Evolutionary conservation across 2,113 vertebrate genomes (phyloP), one percentile per base, ranked within the genome.

Genomic region (Xyliphius kryptos): DNA sequence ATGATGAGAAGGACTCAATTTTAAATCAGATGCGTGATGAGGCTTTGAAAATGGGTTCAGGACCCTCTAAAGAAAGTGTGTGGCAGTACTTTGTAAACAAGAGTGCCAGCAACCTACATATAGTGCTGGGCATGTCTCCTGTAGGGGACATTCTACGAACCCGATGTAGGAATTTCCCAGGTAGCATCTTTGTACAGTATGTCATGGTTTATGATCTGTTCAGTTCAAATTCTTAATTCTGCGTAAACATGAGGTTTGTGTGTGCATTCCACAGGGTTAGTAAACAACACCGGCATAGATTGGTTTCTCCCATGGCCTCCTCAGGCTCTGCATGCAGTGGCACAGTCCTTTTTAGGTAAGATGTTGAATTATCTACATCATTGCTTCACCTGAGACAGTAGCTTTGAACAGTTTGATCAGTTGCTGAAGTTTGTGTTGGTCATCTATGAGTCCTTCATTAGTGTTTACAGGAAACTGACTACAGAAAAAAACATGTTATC

Each of bases 271-370:
- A 64, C 70, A 97, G 96, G 96, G 66, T 84, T 99, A 53, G 92
- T 97, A 65, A 99, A 98, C 71, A 97, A 96, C 74, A 97, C 96
- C 20, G 92, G 93, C 1, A 97, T 99, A 5, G 93, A 99, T 74
- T 97, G 96, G 96, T 96, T 95, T 79, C 82, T 93, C 74, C 91
- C 94, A 1, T 99, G 95, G 96, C 94, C 96, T 0, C 44, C 82
- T 1, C 91, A 99, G 74, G 96, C 96, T 1, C 81, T 99, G 68
- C 80, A 85, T 4, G 92, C 92, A 2, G 95, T 97, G 1, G 92
- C 94, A 3, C 83, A 92, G 56, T 91, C 89, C 8, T 95, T 94
- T 75, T 67, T 97, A 0, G 94, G 95, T 99, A 73, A 61, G 89
- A n/a, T n/a, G n/a, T n/a, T n/a, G n/a, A n/a, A n/a, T n/a, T n/a